phyloP scores from a whole-genome alignment of 1,140 invertebrate species.

The Leptopilina clavipes region DNA sequence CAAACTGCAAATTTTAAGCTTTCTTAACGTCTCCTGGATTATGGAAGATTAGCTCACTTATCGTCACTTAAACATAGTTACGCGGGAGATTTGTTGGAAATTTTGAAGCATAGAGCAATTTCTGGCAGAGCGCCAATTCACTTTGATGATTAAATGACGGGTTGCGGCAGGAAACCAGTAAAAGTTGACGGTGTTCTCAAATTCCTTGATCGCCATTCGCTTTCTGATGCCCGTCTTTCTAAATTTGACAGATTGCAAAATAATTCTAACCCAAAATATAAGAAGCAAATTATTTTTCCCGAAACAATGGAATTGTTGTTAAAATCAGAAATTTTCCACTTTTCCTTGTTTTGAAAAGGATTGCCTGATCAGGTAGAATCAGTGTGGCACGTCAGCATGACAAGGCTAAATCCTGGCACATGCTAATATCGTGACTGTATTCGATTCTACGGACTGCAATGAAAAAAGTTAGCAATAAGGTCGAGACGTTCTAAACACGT shows the following conservation, averaged over 20 bases:
- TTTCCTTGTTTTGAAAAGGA: not conserved
- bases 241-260: no score
- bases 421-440: constrained; percentile 53
- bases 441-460: constrained; percentile 45
- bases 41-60: constrained; percentile 10
- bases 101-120: not conserved
- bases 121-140: constrained; percentile 21
- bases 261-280: no score
- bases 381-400: constrained; percentile 39
- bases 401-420: constrained; percentile 45
- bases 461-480: constrained; percentile 53
- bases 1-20: not conserved
- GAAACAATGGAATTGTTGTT: no score
- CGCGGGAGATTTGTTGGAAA: not conserved
- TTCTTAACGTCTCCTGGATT: constrained; percentile 4
- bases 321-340: not conserved
- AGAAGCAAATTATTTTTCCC: no score
- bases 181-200: not conserved
- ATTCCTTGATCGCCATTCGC: no score
- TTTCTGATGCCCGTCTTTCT: no score
- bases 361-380: not conserved
- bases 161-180: not conserved
- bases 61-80: constrained; percentile 14
- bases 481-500: constrained; percentile 41
- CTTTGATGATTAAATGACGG: constrained; percentile 28